These are phyloP conservation scores for Polypedilum vanderplanki DNA, from an alignment of 1,140 invertebrate species.

Conservation along the genomic window DNA sequence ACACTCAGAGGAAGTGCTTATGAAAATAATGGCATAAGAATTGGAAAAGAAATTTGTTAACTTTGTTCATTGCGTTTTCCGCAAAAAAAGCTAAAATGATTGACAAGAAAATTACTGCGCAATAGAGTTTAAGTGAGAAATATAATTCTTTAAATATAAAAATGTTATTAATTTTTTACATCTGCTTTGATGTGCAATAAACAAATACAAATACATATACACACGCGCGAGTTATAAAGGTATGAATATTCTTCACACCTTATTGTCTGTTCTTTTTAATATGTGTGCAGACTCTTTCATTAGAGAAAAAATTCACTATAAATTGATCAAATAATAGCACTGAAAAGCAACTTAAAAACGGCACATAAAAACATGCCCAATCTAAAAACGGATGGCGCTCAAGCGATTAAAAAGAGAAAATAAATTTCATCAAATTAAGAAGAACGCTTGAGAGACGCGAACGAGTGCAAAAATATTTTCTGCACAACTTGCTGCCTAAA, in stretches of 20 bases:
- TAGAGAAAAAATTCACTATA: too few relatives aligned
- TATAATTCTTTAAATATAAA: not conserved
- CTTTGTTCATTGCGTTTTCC: too few relatives aligned
- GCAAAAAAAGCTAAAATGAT: not conserved
- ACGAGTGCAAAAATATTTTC: conserved; percentile 13
- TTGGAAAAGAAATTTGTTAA: too few relatives aligned
- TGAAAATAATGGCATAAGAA: too few relatives aligned
- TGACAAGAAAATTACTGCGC: not conserved
- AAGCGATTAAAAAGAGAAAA: conserved; percentile 22
- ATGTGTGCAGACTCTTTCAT: too few relatives aligned
- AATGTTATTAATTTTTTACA: conserved; percentile 19
- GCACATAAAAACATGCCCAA: not conserved
- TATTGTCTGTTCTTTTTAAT: too few relatives aligned
- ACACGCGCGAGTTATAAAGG: too few relatives aligned
- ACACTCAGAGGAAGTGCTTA: too few relatives aligned
- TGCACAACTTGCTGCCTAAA: conserved; percentile 17
- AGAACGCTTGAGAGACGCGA: not conserved
- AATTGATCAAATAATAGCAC: too few relatives aligned
- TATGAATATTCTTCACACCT: too few relatives aligned
- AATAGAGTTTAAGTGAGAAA: not conserved
- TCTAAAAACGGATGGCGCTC: conserved; percentile 22
- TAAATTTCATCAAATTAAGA: conserved; percentile 23
- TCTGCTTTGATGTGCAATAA: not conserved
- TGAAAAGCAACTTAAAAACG: too few relatives aligned
- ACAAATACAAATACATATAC: too few relatives aligned